phyloP scores from a whole-genome alignment of 2,113 vertebrate species.

The Eurypyga helias region DNA sequence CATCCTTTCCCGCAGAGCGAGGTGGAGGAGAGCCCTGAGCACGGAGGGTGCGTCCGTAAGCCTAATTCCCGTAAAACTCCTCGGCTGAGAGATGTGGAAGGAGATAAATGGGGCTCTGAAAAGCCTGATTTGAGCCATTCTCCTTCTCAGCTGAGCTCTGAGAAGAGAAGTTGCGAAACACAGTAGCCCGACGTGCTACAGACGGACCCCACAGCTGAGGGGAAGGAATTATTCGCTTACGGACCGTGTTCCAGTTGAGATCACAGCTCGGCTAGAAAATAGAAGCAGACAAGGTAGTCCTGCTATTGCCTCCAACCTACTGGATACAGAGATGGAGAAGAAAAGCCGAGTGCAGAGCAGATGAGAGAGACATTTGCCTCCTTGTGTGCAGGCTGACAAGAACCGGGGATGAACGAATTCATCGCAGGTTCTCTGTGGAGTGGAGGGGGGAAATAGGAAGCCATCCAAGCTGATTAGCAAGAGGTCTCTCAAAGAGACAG shows the following conservation, averaged over 20 bases:
- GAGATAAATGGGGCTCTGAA: background rate
- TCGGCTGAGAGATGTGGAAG: background rate
- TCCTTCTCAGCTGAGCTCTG: constrained; percentile 39
- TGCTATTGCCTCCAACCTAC: constrained; percentile 30
- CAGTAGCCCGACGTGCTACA: constrained; percentile 40
- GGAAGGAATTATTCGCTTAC: background rate
- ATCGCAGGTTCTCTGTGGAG: background rate
- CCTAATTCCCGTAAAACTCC: background rate
- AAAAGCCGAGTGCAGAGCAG: constrained; percentile 31
- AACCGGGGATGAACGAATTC: background rate
- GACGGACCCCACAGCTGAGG: constrained; percentile 19
- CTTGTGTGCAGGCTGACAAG: constrained; percentile 52
- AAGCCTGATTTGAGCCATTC: constrained; percentile 9
- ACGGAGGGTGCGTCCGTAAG: fast-evolving
- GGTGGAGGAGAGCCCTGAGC: background rate
- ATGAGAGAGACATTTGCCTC: constrained; percentile 65
- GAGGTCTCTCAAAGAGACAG: constrained; percentile 56
- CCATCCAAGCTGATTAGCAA: constrained; percentile 64
- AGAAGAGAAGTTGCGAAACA: background rate
- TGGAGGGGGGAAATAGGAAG: constrained; percentile 24
- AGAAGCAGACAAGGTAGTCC: constrained; percentile 44
- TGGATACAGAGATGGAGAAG: background rate
- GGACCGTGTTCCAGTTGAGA: constrained; percentile 1
- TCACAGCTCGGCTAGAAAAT: constrained; percentile 55
- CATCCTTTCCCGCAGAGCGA: background rate